A percentile compares a stretch with the other conserved stretches of the same genome.
Conservation (phyloP, 2,797 vertebrate genomes). For the Microctenopoma lineatum region DNA sequence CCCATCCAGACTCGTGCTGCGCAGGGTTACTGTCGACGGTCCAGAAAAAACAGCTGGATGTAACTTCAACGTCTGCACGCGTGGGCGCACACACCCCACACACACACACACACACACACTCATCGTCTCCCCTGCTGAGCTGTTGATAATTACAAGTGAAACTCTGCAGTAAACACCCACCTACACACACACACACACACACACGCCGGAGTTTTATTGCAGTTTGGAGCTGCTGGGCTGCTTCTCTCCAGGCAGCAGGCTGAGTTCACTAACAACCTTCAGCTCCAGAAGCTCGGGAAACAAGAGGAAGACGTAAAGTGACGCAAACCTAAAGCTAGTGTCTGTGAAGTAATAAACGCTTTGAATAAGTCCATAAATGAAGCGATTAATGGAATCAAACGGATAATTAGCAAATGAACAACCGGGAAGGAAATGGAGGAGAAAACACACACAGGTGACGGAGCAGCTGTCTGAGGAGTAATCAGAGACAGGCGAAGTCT, state of each 20-base stretch:
- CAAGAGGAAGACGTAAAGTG: not conserved
- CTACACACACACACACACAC: conserved; percentile 9
- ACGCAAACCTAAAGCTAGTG: not conserved
- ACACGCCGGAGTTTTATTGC: conserved; percentile 33
- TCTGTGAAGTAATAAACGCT: conserved; percentile 5
- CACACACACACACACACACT: not conserved
- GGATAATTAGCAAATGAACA: conserved; percentile 39
- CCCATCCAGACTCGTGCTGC: conserved; percentile 2
- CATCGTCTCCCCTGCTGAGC: conserved; percentile 51
- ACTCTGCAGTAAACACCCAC: conserved; percentile 59
- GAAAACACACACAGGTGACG: too few relatives aligned
- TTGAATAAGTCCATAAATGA: conserved; percentile 32
- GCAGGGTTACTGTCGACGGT: conserved; percentile 36
- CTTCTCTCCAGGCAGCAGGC: conserved; percentile 32
- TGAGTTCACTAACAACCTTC: conserved; percentile 50
- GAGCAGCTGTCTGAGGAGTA: too few relatives aligned
- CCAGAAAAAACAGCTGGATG: conserved; percentile 57
- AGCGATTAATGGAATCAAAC: conserved; percentile 37
- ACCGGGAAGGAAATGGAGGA: not conserved
- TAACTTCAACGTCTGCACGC: conserved; percentile 24
- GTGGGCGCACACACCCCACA: conserved; percentile 10
- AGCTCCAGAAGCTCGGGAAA: conserved; percentile 11
- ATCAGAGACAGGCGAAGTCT: too few relatives aligned
- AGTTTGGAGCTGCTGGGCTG: conserved; percentile 42
- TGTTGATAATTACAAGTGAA: conserved; percentile 68